Evolutionary conservation across 1,140 invertebrate genomes (phyloP).

Genomic region (Armadillidium nasatum): DNA sequence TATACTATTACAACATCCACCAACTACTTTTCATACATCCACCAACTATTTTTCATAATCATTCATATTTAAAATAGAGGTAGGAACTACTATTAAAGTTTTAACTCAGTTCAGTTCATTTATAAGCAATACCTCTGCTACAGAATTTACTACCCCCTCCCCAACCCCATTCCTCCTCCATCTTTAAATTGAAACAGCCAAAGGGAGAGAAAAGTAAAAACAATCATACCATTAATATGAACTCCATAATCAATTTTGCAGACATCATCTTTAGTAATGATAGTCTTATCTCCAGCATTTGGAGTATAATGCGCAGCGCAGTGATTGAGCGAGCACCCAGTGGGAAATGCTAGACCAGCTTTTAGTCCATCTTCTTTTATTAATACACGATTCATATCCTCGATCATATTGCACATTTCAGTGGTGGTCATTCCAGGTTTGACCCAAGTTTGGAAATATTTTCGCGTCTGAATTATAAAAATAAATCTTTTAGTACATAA

Average conservation of each 20-base stretch:
- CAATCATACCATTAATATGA: slow-evolving; percentile 80
- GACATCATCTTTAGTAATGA: slow-evolving; percentile 94
- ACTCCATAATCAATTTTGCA: slow-evolving; percentile 99
- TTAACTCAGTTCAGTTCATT: too few species aligned
- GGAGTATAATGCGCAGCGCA: slow-evolving; percentile 99
- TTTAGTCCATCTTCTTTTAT: slow-evolving; percentile 94
- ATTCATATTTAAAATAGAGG: too few species aligned
- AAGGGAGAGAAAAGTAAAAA: slow-evolving; percentile 30
- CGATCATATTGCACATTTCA: slow-evolving; percentile 95
- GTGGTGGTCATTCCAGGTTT: slow-evolving; percentile 99
- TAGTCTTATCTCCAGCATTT: slow-evolving; percentile 93
- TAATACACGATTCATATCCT: slow-evolving; percentile 80
- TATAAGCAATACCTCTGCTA: too few species aligned
- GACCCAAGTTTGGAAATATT: slow-evolving; percentile 84
- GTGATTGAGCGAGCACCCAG: slow-evolving; percentile 96
- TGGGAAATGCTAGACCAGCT: slow-evolving; percentile 96
- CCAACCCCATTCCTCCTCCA: background rate
- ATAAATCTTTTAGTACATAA: background rate
- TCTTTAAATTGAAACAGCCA: slow-evolving; percentile 10
- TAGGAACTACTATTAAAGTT: too few species aligned
- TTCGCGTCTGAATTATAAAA: slow-evolving; percentile 63
- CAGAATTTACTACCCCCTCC: slow-evolving; percentile 11
- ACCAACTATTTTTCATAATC: too few species aligned
- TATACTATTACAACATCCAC: too few species aligned
- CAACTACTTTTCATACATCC: too few species aligned